phyloP scores from a whole-genome alignment of 2,888 invertebrate genomes.

The Diadegma fenestrale region DNA sequence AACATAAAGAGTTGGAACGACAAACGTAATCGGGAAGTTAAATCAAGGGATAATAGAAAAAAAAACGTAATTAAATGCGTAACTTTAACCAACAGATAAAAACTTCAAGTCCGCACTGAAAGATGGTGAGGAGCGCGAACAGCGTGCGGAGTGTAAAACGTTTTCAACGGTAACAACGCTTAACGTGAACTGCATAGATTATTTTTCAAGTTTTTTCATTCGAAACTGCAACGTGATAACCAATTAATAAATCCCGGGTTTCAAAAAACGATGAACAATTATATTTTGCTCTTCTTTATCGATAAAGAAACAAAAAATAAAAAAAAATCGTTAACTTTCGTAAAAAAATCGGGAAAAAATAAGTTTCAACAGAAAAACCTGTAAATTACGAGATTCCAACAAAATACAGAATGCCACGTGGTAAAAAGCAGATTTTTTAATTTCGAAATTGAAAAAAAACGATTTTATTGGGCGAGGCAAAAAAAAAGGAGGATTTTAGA shows the following conservation, averaged over 20 bases:
- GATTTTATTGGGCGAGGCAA: neutral
- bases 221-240: slow-evolving; percentile 66
- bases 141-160: slow-evolving; percentile 63
- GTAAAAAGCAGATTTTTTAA: slow-evolving; percentile 13
- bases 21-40: slow-evolving; percentile 65
- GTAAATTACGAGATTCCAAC: slow-evolving; percentile 42
- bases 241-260: slow-evolving; percentile 57
- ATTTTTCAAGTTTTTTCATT: slow-evolving; percentile 52
- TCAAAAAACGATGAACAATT: slow-evolving; percentile 58
- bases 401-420: slow-evolving; percentile 57
- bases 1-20: slow-evolving; percentile 60
- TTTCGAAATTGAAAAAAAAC: slow-evolving; percentile 19
- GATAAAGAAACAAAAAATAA: slow-evolving; percentile 58
- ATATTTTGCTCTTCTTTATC: slow-evolving; percentile 41
- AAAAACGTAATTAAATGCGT: slow-evolving; percentile 47
- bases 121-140: slow-evolving; percentile 18
- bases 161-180: slow-evolving; percentile 74
- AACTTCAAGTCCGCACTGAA: slow-evolving; percentile 59
- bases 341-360: slow-evolving; percentile 42
- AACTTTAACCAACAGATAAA: slow-evolving; percentile 68
- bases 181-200: slow-evolving; percentile 74
- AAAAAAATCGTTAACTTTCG: slow-evolving; percentile 51
- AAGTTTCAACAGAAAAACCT: slow-evolving; percentile 51
- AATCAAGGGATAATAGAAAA: slow-evolving; percentile 49
- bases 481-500: neutral